phyloP scores from a whole-genome alignment of 2,113 vertebrate genomes.

The Ovis aries region ARS-UI_Ramb_v3.0 NC_056056.1:174739001-174739500 shows the following conservation, averaged over 20 bases:
- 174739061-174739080: background rate
- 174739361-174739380: background rate
- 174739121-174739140: background rate
- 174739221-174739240: background rate
- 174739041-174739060: background rate
- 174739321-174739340: background rate
- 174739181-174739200: background rate
- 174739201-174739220: background rate
- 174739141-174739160: background rate
- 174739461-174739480: background rate
- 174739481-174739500: slow-evolving; percentile 39
- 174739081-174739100: background rate
- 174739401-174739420: background rate
- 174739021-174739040: background rate
- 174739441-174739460: background rate
- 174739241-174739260: background rate
- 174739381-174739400: background rate
- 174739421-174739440: slow-evolving; percentile 1
- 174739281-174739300: background rate
- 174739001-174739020: background rate
- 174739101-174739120: background rate
- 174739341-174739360: background rate
- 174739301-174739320: background rate
- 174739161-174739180: background rate
- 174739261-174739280: background rate